Conservation (phyloP, 2,113 vertebrate species). For the Xenopus borealis region DNA sequence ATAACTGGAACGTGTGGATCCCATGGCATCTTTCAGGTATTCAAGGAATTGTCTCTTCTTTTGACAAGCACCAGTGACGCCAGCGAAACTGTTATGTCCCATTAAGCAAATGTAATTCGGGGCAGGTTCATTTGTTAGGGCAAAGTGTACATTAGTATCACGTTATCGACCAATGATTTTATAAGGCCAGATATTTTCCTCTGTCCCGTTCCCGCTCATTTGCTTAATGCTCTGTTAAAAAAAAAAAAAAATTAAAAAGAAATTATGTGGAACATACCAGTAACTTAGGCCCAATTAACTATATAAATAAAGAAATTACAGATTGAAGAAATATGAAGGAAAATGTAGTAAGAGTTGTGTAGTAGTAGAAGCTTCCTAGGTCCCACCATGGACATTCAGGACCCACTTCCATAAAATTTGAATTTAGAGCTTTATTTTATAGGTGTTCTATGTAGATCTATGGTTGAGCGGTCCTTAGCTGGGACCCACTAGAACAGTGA, state of each 20-base stretch:
- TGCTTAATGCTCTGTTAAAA: neutral
- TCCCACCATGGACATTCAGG: too few species aligned
- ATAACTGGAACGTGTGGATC: slow-evolving; percentile 13
- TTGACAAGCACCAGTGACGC: neutral
- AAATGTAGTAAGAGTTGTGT: too few species aligned
- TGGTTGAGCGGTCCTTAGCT: too few species aligned
- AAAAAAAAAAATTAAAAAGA: neutral
- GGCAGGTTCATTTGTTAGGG: slow-evolving; percentile 36
- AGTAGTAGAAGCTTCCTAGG: too few species aligned
- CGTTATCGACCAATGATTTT: slow-evolving; percentile 34
- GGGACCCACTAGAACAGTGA: too few species aligned
- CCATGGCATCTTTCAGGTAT: slow-evolving; percentile 3
- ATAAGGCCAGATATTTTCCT: slow-evolving; percentile 16
- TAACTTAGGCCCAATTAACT: too few species aligned
- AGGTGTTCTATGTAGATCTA: too few species aligned
- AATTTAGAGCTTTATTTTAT: too few species aligned
- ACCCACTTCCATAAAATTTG: too few species aligned
- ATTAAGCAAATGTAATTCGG: slow-evolving; percentile 43
- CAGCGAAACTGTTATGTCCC: slow-evolving; percentile 29
- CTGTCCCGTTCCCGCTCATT: slow-evolving; percentile 12
- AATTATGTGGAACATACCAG: neutral
- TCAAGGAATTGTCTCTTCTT: slow-evolving; percentile 20
- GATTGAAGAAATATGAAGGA: too few species aligned
- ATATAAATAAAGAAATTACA: too few species aligned
- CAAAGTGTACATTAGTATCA: slow-evolving; percentile 30